Evolutionary conservation across 2,888 invertebrate genomes (phyloP).

Genomic region (Tetragonisca angustula): DNA sequence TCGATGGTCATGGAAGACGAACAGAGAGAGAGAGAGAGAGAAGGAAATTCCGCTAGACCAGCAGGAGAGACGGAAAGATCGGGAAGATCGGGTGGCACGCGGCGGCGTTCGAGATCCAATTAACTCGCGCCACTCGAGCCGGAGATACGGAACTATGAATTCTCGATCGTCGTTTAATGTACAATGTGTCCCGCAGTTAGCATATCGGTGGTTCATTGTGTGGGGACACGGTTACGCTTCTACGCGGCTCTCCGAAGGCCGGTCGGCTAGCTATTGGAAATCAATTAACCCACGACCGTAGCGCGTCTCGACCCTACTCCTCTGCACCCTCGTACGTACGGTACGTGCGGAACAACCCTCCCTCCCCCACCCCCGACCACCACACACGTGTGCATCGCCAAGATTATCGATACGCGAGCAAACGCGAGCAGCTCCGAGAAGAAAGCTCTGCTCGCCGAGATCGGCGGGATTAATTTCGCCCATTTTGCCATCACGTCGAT

Average conservation of each 20-base stretch:
- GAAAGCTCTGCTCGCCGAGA: background rate
- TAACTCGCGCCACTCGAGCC: slow-evolving; percentile 16
- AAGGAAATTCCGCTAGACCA: background rate
- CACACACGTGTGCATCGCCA: slow-evolving; percentile 6
- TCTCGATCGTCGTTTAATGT: slow-evolving; percentile 45
- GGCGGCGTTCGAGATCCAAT: slow-evolving; percentile 10
- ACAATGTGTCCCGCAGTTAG: slow-evolving; percentile 42
- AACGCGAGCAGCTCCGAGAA: background rate
- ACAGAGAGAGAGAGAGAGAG: no score
- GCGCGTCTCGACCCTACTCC: slow-evolving; percentile 23
- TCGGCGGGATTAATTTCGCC: background rate
- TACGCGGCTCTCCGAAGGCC: slow-evolving; percentile 68
- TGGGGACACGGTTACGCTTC: slow-evolving; percentile 45
- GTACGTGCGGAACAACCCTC: background rate
- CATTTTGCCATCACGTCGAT: no score
- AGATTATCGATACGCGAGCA: slow-evolving; percentile 35
- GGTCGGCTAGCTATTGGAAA: slow-evolving; percentile 76
- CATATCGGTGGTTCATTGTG: slow-evolving; percentile 63
- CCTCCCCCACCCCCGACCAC: no score
- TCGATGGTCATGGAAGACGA: no score
- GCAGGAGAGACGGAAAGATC: background rate
- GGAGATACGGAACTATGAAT: slow-evolving; percentile 22
- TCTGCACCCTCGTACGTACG: slow-evolving; percentile 9
- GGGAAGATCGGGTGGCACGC: background rate
- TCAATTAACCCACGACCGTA: slow-evolving; percentile 74